Conservation (phyloP, 2,888 invertebrate species). For the Plebejus anna region DNA sequence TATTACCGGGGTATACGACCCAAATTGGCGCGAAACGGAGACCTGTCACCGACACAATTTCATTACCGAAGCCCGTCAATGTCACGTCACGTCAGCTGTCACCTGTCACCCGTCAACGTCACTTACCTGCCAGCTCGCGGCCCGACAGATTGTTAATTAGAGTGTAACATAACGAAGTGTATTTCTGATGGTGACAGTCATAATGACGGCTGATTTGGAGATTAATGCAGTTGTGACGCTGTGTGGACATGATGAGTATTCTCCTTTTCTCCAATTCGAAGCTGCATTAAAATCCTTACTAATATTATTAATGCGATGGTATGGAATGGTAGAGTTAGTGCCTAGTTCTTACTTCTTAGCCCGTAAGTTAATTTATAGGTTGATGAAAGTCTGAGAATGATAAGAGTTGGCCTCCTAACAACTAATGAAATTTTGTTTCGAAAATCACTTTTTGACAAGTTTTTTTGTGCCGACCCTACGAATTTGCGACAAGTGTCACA, state of each 20-base stretch:
- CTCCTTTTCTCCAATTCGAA: not conserved
- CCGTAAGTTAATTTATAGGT: too few species aligned
- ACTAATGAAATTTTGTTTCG: too few species aligned
- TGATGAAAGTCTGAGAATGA: too few species aligned
- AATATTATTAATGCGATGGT: too few species aligned
- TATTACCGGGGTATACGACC: not conserved
- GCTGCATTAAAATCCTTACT: not conserved
- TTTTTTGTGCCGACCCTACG: too few species aligned
- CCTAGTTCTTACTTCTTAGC: too few species aligned
- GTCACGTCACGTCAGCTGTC: constrained; percentile 48
- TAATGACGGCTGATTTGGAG: constrained; percentile 31
- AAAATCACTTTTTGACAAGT: too few species aligned
- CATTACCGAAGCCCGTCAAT: constrained; percentile 60
- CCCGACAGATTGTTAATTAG: constrained; percentile 73
- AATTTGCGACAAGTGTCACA: not conserved
- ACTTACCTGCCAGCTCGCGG: constrained; percentile 60
- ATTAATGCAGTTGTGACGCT: not conserved
- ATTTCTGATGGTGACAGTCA: constrained; percentile 34
- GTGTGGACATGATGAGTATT: not conserved
- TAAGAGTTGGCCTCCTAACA: too few species aligned
- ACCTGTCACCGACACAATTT: constrained; percentile 62
- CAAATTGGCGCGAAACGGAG: constrained; percentile 27
- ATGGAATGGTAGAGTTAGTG: too few species aligned
- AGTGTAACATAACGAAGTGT: constrained; percentile 54
- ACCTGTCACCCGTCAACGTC: constrained; percentile 46